Evolutionary conservation across 2,888 invertebrate species (phyloP), one percentile per base, ranked within the genome.

Genomic region (Meliscaeva auricollis): DNA sequence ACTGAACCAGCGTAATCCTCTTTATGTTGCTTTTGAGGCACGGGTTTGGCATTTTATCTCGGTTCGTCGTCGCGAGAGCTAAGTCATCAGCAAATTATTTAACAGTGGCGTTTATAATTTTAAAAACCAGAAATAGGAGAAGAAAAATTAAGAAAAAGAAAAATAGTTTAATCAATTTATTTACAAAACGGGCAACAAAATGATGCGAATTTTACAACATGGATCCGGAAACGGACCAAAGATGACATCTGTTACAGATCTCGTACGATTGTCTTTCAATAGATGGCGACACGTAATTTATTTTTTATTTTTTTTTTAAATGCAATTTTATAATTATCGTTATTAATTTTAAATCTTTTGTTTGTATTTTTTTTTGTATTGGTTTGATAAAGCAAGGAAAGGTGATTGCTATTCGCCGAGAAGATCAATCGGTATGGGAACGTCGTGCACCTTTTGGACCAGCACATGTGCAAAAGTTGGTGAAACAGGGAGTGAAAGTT

Each of bases 371-470:
- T 32, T 3, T 62, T 58, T 88, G n/a, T n/a, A n/a, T n/a, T n/a
- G n/a, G n/a, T 50, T 79, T 89, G 88, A 90, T 88, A 56, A 89
- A 95, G 93, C 92, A 93, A 87, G 95, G 94, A 11, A 95, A 95
- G 89, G 94, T 96, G 30, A 96, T 98, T 89, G 98, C 97, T 3
- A 96, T 98, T 88, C 94, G 98, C 15, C 93, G 98, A 69, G 98
- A 98, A 92, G 98, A 98, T 92, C 98, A 98, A 91, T 97, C 97
- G 89, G 97, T 98, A 90, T 98, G 98, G 98, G 98, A 98, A 92
- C 93, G 99, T 87, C 94, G 99, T 81, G 99, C 99, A 0, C 98
- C 99, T 0, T 95, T 99, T 87, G 96, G 98, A 0, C 99, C 99
- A 0, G 92, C 94, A 26, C 98, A 99, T 90, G 99, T 99, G 7